Conservation (phyloP, 1,140 invertebrate species). For the Drosophila watanabei region DNA sequence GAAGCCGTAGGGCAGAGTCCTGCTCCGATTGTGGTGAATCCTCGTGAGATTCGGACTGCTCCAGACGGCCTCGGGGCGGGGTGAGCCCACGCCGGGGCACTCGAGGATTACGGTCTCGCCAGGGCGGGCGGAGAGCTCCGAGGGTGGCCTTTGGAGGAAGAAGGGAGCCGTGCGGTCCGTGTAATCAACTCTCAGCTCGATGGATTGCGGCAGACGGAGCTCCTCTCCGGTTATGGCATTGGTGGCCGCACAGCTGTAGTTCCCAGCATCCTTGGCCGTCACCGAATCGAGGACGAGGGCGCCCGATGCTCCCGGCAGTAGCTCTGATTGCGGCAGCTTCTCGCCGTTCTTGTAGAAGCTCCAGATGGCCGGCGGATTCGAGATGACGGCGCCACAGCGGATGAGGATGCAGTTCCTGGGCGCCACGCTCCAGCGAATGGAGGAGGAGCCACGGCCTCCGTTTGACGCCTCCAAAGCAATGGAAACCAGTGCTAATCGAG, state of each 20-base stretch:
- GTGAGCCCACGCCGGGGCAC: constrained; percentile 88
- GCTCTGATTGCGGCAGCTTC: constrained; percentile 71
- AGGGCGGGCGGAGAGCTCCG: constrained; percentile 79
- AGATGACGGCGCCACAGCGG: constrained; percentile 75
- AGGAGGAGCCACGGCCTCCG: constrained; percentile 12
- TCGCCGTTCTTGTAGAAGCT: constrained; percentile 83
- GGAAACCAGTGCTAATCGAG: constrained; percentile 90
- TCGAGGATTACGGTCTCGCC: constrained; percentile 89
- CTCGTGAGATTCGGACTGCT: constrained; percentile 86
- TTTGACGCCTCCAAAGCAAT: constrained; percentile 65
- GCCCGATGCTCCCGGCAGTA: constrained; percentile 78
- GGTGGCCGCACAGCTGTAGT: constrained; percentile 88
- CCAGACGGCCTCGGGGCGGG: constrained; percentile 88
- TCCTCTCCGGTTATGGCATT: constrained; percentile 87
- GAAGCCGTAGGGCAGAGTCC: constrained; percentile 87
- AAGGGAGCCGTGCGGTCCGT: constrained; percentile 84
- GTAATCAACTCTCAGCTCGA: constrained; percentile 86
- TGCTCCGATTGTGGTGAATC: constrained; percentile 85
- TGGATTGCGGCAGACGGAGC: constrained; percentile 84
- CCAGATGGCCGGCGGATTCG: constrained; percentile 82
- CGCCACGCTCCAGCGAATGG: constrained; percentile 77
- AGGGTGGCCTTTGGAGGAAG: constrained; percentile 87
- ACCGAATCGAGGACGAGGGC: constrained; percentile 87
- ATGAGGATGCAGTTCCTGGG: constrained; percentile 81
- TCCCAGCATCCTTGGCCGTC: constrained; percentile 86